Conservation (phyloP, 1,140 invertebrate genomes). For the Zaprionus africanus region DNA sequence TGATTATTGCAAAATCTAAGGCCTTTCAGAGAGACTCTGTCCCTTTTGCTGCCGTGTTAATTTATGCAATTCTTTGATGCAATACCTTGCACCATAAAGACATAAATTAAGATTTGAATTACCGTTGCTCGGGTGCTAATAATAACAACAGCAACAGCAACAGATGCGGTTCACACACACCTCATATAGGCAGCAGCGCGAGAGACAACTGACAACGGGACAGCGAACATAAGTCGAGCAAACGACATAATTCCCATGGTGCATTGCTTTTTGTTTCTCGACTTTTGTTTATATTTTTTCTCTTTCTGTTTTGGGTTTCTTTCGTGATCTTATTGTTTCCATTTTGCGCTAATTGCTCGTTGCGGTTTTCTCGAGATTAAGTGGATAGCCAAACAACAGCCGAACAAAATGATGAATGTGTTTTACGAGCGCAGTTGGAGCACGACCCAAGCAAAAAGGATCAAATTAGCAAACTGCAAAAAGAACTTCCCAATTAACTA, state of each 20-base stretch:
- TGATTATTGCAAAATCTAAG: not conserved
- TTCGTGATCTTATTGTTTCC: conserved; percentile 70
- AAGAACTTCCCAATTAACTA: not conserved
- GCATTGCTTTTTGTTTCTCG: conserved; percentile 34
- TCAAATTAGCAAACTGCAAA: not conserved
- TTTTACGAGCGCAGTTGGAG: conserved; percentile 40
- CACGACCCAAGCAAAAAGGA: conserved; percentile 24
- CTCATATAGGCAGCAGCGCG: conserved; percentile 18
- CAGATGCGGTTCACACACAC: conserved; percentile 39
- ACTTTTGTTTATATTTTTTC: conserved; percentile 36
- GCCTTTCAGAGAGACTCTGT: not conserved
- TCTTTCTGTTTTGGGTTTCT: conserved; percentile 36
- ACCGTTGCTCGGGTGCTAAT: conserved; percentile 35
- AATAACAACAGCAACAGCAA: conserved; percentile 31
- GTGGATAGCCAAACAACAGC: conserved; percentile 40
- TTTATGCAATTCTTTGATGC: conserved; percentile 12
- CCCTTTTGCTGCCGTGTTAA: not conserved
- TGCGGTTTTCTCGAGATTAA: conserved; percentile 42
- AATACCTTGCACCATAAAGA: conserved; percentile 29
- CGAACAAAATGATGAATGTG: conserved; percentile 59
- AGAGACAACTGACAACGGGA: conserved; percentile 29
- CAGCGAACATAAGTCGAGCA: conserved; percentile 54
- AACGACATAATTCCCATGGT: conserved; percentile 71
- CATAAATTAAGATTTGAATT: conserved; percentile 41
- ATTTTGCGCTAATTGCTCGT: conserved; percentile 67